A percentile compares a stretch with the other conserved stretches of the same genome.
Evolutionary conservation across 2,113 vertebrate species (phyloP).

Genomic region (Anthoscopus minutus): DNA sequence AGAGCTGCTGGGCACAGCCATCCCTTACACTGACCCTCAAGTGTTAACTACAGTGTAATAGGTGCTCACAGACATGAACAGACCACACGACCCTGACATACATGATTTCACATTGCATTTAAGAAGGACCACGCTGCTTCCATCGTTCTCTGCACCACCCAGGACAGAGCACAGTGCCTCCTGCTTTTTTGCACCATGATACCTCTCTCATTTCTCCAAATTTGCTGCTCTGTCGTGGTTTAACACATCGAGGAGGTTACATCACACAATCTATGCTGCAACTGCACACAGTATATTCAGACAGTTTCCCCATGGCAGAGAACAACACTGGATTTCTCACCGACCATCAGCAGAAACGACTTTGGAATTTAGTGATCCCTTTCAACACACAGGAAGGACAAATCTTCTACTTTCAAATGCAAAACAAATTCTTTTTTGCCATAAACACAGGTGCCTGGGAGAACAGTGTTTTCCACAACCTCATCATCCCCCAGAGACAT

Average conservation of each 20-base stretch:
- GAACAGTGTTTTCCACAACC: background rate
- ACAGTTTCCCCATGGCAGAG: background rate
- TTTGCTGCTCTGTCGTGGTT: accelerated
- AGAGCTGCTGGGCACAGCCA: background rate
- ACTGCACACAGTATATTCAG: accelerated
- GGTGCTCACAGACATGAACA: accelerated
- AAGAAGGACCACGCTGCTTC: background rate
- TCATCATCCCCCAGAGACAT: background rate
- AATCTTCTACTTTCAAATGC: background rate
- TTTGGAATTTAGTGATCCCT: background rate
- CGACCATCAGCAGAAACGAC: background rate
- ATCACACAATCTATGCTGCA: accelerated
- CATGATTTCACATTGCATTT: accelerated
- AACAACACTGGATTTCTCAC: background rate
- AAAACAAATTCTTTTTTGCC: background rate
- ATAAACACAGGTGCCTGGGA: background rate
- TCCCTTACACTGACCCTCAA: no score
- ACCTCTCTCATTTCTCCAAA: background rate
- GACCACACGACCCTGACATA: accelerated
- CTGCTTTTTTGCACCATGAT: background rate
- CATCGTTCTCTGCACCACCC: accelerated
- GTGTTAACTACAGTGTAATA: background rate
- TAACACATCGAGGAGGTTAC: background rate
- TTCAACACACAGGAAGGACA: background rate
- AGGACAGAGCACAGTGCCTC: background rate